A percentile compares a stretch with the other conserved stretches of the same genome.
Evolutionary conservation across 2,888 invertebrate genomes (phyloP).

Genomic region (Eudemis profundana): DNA sequence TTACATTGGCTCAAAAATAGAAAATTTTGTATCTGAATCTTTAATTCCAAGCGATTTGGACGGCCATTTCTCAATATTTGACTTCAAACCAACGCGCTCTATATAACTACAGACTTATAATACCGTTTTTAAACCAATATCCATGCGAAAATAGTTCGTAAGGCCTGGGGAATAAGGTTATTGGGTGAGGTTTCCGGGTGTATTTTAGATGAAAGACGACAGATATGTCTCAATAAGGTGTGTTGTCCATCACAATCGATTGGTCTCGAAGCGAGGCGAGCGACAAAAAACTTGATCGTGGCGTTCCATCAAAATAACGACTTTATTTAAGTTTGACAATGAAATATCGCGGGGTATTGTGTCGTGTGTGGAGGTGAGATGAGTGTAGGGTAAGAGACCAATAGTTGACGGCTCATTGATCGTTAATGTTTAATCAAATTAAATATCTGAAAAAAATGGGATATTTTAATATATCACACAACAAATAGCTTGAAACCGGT

Average conservation of each 20-base stretch:
- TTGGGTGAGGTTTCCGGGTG: background rate
- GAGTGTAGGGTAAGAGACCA: slow-evolving; percentile 20
- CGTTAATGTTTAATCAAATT: background rate
- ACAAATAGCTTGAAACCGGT: too few relatives aligned
- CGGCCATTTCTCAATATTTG: slow-evolving; percentile 60
- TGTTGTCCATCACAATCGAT: slow-evolving; percentile 76
- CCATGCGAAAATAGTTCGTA: slow-evolving; percentile 2
- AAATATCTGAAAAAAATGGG: too few relatives aligned
- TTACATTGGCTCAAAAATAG: slow-evolving; percentile 57
- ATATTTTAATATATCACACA: too few relatives aligned
- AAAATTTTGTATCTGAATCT: slow-evolving; percentile 58
- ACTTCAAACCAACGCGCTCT: slow-evolving; percentile 37
- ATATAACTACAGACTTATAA: slow-evolving; percentile 11
- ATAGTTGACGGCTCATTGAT: slow-evolving; percentile 2
- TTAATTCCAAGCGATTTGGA: slow-evolving; percentile 70
- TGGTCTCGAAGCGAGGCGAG: slow-evolving; percentile 67
- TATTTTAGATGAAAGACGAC: slow-evolving; percentile 28
- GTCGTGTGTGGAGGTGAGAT: slow-evolving; percentile 45
- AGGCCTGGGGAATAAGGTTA: background rate
- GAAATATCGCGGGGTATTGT: slow-evolving; percentile 81
- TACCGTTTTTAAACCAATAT: background rate
- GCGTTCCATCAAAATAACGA: slow-evolving; percentile 84
- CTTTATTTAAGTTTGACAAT: slow-evolving; percentile 85
- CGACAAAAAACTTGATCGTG: slow-evolving; percentile 62
- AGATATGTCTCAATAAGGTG: slow-evolving; percentile 67